A percentile compares a stretch with the other conserved stretches of the same genome.
Evolutionary conservation across 2,888 invertebrate species (phyloP).

Genomic region (Teinopalpus imperialis): DNA sequence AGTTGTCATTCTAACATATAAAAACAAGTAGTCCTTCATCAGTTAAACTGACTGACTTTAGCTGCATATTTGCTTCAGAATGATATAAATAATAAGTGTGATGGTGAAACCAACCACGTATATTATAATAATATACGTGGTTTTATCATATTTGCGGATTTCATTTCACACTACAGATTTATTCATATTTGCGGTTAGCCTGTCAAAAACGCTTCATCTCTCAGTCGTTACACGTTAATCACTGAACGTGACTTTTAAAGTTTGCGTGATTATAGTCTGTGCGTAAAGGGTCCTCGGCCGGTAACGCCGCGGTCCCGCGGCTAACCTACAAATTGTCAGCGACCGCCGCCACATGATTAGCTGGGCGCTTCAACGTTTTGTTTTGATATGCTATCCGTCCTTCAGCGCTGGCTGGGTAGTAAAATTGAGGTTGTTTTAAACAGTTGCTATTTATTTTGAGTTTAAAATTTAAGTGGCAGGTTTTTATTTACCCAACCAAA

Average conservation of each 20-base stretch:
- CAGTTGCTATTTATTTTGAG: no score
- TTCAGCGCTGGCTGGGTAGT: not conserved
- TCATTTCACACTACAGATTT: no score
- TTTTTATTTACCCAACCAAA: no score
- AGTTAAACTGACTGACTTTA: no score
- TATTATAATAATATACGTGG: no score
- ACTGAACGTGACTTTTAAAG: slow-evolving; percentile 25
- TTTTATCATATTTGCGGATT: no score
- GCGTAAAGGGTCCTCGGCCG: slow-evolving; percentile 33
- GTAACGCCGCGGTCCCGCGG: slow-evolving; percentile 45
- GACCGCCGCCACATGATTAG: slow-evolving; percentile 54
- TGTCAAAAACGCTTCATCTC: not conserved
- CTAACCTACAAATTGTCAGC: slow-evolving; percentile 60
- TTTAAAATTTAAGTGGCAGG: no score
- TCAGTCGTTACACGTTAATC: slow-evolving; percentile 12
- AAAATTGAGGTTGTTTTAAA: slow-evolving; percentile 2
- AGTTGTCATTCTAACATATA: no score
- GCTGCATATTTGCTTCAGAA: no score
- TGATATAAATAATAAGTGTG: no score
- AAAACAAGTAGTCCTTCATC: no score
- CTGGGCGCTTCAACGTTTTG: slow-evolving; percentile 31
- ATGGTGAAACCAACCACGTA: no score
- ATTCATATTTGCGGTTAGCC: not conserved
- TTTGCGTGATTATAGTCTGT: slow-evolving; percentile 29
- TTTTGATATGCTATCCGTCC: slow-evolving; percentile 33